A percentile compares a stretch with the other conserved stretches of the same genome.
These are phyloP conservation scores for Gorsachius magnificus DNA, from an alignment of 2,797 vertebrate species.

Conservation along the genomic window DNA sequence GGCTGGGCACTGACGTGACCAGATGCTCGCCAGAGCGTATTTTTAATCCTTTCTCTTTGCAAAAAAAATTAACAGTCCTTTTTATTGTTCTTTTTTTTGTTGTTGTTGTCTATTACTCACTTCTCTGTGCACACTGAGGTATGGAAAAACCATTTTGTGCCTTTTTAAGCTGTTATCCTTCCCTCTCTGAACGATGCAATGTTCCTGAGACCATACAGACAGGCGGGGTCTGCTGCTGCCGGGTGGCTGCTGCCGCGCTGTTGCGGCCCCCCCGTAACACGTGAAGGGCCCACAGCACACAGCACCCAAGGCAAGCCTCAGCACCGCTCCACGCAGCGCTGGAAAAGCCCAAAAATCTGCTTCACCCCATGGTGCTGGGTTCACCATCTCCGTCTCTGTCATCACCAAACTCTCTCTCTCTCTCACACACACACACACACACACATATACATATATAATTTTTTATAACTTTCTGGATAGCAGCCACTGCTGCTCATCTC, in stretches of 20 bases:
- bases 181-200: background rate
- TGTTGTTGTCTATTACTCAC: background rate
- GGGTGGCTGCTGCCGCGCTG: background rate
- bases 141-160: background rate
- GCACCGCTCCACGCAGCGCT: rapidly evolving
- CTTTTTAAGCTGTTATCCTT: background rate
- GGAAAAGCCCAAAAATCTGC: background rate
- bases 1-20: background rate
- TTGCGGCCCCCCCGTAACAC: too few species aligned
- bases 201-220: rapidly evolving
- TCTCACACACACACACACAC: too few species aligned
- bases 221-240: background rate
- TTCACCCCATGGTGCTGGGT: background rate
- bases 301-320: background rate
- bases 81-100: too few species aligned
- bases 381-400: background rate
- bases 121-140: background rate
- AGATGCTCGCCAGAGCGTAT: rapidly evolving
- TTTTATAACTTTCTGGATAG: too few species aligned
- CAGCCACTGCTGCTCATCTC: background rate
- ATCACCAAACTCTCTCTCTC: background rate
- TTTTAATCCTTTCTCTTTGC: background rate
- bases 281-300: rapidly evolving
- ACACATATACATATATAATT: too few species aligned
- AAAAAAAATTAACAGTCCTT: background rate